A percentile compares a stretch with the other conserved stretches of the same genome.
These are phyloP conservation scores for Henicopernis longicauda DNA, from an alignment of 2,113 vertebrate species.

Conservation along the genomic window DNA sequence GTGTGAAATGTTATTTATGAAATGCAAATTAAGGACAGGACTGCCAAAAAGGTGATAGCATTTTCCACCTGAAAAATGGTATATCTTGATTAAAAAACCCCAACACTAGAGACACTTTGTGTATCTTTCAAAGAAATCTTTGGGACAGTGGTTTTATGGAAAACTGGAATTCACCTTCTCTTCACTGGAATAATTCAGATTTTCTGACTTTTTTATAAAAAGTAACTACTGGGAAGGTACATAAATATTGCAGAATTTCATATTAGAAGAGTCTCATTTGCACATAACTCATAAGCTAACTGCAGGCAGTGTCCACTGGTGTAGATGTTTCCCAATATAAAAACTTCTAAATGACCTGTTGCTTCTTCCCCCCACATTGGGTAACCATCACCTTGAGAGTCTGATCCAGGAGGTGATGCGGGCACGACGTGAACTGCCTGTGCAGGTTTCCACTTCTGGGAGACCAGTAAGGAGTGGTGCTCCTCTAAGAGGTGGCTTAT, in stretches of 20 bases:
- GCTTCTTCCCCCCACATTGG: not conserved
- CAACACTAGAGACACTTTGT: not conserved
- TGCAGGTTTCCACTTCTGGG: not conserved
- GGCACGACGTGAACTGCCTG: rapidly evolving
- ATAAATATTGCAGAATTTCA: not conserved
- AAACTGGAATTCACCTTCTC: not conserved
- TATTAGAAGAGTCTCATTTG: not conserved
- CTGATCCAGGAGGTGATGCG: not conserved
- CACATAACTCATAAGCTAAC: not conserved
- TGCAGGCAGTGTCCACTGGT: not conserved
- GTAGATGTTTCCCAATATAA: not conserved
- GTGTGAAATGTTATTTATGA: not conserved
- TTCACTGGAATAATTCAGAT: not conserved
- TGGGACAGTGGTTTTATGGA: not conserved
- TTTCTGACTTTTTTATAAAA: not conserved
- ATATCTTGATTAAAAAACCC: not conserved
- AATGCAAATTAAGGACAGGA: not conserved
- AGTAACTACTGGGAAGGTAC: not conserved
- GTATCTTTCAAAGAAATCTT: not conserved
- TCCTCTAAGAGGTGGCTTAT: not conserved
- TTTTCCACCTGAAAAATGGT: not conserved
- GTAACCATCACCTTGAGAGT: not conserved
- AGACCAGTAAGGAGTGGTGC: not conserved
- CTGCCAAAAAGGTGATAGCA: not conserved
- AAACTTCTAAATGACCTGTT: not conserved